Conservation (phyloP, 2,797 vertebrate species). For the Carcharodon carcharias region DNA sequence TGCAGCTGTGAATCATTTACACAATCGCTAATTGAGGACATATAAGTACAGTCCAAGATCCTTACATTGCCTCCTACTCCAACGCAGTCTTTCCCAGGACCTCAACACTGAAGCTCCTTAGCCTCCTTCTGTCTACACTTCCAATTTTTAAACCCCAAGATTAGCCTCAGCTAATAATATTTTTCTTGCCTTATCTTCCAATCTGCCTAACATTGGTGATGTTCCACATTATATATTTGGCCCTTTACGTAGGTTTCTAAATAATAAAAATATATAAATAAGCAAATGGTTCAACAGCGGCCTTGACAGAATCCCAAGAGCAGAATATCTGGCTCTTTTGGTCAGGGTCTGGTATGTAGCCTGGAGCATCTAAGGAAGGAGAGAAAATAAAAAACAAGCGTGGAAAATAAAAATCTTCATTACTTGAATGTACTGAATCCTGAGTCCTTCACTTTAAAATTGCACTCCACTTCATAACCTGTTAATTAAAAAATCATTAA, state of each 20-base stretch:
- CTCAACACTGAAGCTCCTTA: not conserved
- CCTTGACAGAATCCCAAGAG: not conserved
- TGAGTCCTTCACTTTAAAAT: not conserved
- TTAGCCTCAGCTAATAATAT: not conserved
- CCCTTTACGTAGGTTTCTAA: not conserved
- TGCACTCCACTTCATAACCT: not conserved
- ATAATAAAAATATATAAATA: not conserved
- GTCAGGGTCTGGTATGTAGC: not conserved
- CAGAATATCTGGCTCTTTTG: not conserved
- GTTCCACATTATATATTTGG: not conserved
- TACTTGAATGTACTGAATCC: not conserved
- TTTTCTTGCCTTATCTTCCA: not conserved
- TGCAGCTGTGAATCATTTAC: not conserved
- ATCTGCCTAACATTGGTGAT: not conserved
- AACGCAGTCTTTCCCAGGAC: not conserved
- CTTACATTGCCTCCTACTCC: not conserved
- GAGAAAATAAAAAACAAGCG: not conserved
- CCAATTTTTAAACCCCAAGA: not conserved
- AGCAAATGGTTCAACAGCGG: not conserved
- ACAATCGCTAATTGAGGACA: too few relatives aligned
- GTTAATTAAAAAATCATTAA: not conserved
- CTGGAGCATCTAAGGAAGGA: not conserved
- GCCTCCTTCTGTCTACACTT: not conserved
- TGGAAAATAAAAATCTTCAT: not conserved
- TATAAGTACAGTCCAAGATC: not conserved